Conservation (phyloP, 1,140 invertebrate species). For the Adelges cooleyi region DNA sequence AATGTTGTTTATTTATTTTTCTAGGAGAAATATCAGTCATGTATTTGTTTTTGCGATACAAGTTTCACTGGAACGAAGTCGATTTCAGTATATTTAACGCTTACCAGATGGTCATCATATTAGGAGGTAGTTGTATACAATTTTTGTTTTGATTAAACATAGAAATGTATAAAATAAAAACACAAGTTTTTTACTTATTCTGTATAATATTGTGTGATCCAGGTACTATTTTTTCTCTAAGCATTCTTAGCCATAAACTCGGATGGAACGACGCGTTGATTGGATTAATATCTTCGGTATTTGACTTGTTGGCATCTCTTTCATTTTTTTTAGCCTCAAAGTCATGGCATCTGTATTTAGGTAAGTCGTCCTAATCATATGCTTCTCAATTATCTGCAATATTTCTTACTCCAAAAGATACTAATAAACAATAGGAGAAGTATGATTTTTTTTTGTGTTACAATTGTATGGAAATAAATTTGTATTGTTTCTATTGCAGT, state of each 20-base stretch:
- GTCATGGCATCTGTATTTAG: constrained; percentile 31
- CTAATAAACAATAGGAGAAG: no score
- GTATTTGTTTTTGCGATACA: constrained; percentile 33
- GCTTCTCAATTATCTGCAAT: no score
- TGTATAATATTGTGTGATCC: neutral
- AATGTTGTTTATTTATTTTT: constrained; percentile 3
- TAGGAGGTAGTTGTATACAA: constrained; percentile 2
- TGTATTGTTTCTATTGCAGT: neutral
- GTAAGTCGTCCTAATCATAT: no score
- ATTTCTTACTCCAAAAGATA: no score
- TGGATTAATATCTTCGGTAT: constrained; percentile 30
- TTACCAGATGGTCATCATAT: constrained; percentile 29
- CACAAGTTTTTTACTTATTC: no score
- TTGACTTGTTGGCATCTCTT: constrained; percentile 30
- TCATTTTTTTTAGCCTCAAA: constrained; percentile 28
- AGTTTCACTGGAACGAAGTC: constrained; percentile 32
- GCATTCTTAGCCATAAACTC: constrained; percentile 30
- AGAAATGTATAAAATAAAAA: no score
- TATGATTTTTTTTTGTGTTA: neutral
- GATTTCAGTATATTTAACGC: constrained; percentile 31
- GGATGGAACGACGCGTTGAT: constrained; percentile 31
- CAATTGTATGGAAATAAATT: neutral
- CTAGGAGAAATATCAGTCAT: constrained; percentile 31
- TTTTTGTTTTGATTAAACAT: neutral
- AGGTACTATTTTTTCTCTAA: constrained; percentile 32